A percentile compares a stretch with the other conserved stretches of the same genome.
phyloP scores from a whole-genome alignment of 2,888 invertebrate species.

The Archips xylosteana region DNA sequence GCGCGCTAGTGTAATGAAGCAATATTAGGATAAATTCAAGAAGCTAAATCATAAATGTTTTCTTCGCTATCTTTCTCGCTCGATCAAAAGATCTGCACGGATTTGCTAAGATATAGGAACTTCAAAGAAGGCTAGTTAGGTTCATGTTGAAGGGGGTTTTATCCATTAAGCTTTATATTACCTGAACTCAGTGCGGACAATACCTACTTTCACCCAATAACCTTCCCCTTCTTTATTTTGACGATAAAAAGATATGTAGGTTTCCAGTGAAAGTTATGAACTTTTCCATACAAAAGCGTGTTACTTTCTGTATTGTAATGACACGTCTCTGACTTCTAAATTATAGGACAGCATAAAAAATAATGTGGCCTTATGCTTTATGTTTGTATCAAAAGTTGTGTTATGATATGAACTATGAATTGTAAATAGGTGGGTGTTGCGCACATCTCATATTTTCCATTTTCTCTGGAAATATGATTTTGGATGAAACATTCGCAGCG shows the following conservation, averaged over 20 bases:
- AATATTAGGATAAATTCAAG: too few relatives aligned
- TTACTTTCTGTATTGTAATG: background rate
- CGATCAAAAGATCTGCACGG: background rate
- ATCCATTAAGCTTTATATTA: background rate
- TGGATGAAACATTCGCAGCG: background rate
- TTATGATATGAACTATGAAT: background rate
- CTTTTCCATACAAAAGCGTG: background rate
- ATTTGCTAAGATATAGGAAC: too few relatives aligned
- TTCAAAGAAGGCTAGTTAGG: too few relatives aligned
- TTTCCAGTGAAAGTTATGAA: background rate
- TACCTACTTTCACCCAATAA: background rate
- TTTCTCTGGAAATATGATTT: background rate
- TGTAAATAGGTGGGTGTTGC: background rate
- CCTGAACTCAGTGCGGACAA: background rate
- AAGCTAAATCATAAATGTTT: too few relatives aligned
- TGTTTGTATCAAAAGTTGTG: too few relatives aligned
- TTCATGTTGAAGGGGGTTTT: too few relatives aligned
- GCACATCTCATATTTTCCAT: background rate
- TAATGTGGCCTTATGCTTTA: too few relatives aligned
- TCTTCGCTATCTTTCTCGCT: too few relatives aligned
- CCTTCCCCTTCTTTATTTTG: background rate
- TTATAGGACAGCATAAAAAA: background rate
- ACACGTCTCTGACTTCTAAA: background rate
- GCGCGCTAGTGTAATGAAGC: too few relatives aligned
- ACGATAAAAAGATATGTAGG: background rate